Percentiles rank a stretch among this genome's conserved stretches.
phyloP scores from a whole-genome alignment of 2,888 invertebrate genomes.

The Parnassius glacialis region DNA sequence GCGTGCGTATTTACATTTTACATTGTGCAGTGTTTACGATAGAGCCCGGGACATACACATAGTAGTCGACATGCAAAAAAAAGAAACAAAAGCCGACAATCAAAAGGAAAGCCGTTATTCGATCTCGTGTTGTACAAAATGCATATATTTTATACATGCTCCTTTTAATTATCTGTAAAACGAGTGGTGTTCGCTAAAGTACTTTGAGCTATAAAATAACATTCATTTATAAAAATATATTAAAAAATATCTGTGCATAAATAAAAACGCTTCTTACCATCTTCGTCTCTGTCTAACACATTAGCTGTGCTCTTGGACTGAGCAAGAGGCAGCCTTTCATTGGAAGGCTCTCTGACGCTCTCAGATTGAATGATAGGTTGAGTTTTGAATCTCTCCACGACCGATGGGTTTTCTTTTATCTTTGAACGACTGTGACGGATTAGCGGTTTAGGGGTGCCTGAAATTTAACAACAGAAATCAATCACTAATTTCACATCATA shows the following conservation, averaged over 20 bases:
- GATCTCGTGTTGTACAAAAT: conserved; percentile 40
- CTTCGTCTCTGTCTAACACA: conserved; percentile 76
- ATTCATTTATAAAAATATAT: conserved; percentile 19
- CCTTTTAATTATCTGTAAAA: conserved; percentile 29
- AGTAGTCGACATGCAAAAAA: conserved; percentile 77
- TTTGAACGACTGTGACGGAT: conserved; percentile 74
- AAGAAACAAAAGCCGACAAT: conserved; percentile 73
- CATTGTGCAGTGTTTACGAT: conserved; percentile 64
- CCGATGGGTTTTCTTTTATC: conserved; percentile 63
- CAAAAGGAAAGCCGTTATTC: conserved; percentile 60
- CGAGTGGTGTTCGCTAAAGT: conserved; percentile 24
- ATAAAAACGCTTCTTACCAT: conserved; percentile 58
- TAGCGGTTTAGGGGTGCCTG: conserved; percentile 73
- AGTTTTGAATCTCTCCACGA: conserved; percentile 82
- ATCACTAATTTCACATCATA: neutral
- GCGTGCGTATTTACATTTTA: conserved; percentile 74
- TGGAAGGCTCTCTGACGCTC: conserved; percentile 36
- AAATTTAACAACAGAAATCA: conserved; percentile 38
- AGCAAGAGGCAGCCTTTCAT: conserved; percentile 53
- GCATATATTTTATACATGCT: conserved; percentile 61
- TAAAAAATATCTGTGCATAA: too few relatives aligned
- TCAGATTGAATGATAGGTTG: conserved; percentile 82
- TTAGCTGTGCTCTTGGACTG: conserved; percentile 71
- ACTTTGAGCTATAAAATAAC: conserved; percentile 18
- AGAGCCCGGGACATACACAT: conserved; percentile 74